Base-by-base conservation (phyloP, 2,113 vertebrate species). In the Aptenodytes patagonicus region DNA sequence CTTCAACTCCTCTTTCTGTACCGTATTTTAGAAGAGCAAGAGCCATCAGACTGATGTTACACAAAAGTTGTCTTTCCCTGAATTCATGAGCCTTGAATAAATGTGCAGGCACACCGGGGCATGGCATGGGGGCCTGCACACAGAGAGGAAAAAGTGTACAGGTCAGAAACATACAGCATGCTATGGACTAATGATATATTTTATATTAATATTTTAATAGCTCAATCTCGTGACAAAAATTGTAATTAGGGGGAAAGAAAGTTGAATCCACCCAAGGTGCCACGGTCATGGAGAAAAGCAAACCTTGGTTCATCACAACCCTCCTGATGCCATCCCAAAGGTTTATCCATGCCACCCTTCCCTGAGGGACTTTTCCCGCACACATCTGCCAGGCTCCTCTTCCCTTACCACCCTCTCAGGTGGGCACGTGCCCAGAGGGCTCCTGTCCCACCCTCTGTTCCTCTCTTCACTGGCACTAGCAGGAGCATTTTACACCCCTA, bases 81-180 rank as follows among this genome's bases (percentile, higher is more conserved):
- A n/a, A 44, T 66, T 65, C 17, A 24, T 3, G 13, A 87, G 28
- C 25, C 42, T 57, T 82, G 29, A 79, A 60, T 7, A 72, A 70
- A 69, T 20, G 13, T 6, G 1, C 15, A 44, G 72, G 22, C 44
- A 89, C 65, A 25, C 14, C 0, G 0, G 52, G 42, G 7, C 14
- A 16, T 1, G 15, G 11, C 10, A 7, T 11, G 17, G 34, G 29
- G 8, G 8, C 29, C 24, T 82, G 61, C 73, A n/a, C 4, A 26
- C 14, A 42, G 49, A 90, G 15, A 54, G 54, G 34, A 73, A 86
- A 72, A 32, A 29, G 5, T 13, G 14, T 10, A 21, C 17, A 42
- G 25, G 17, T 18, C 78, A 93, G 75, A 36, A 42, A 20, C 51
- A 26, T 1, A 58, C 18, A 58, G 32, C 31, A 17, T 0, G 1